A percentile compares a stretch with the other conserved stretches of the same genome.
Evolutionary conservation across 2,797 vertebrate genomes (phyloP).

Genomic region (Pterois miles): DNA sequence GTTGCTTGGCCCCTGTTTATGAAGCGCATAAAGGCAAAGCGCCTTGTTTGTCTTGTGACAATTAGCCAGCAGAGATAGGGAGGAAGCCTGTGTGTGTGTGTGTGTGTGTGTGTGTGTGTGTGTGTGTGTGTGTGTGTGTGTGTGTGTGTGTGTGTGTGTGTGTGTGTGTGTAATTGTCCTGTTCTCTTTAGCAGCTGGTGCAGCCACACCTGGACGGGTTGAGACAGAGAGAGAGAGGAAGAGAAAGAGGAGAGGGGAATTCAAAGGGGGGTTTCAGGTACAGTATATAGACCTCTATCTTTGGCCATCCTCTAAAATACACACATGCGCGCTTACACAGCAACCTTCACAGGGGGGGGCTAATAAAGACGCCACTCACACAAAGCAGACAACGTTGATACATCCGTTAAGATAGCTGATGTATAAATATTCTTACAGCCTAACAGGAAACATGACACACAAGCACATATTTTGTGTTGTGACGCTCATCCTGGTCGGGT

Average conservation of each 20-base stretch:
- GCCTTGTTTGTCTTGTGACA: constrained; percentile 87
- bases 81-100: constrained; percentile 25
- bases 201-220: constrained; percentile 83
- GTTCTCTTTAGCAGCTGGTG: constrained; percentile 83
- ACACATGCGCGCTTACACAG: constrained; percentile 15
- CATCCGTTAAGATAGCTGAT: constrained; percentile 47
- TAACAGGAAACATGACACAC: constrained; percentile 25
- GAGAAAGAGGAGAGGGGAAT: constrained; percentile 10
- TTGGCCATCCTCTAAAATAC: constrained; percentile 7
- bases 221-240: constrained; percentile 48
- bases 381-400: constrained; percentile 38
- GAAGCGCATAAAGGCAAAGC: constrained; percentile 81
- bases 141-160: constrained; percentile 34
- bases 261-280: constrained; percentile 32
- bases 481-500: constrained; percentile 46
- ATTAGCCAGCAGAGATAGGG: constrained; percentile 79
- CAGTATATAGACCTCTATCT: constrained; percentile 10
- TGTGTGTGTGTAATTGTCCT: constrained; percentile 62
- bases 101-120: constrained; percentile 27
- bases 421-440: constrained; percentile 48
- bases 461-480: constrained; percentile 8
- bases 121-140: constrained; percentile 24
- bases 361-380: constrained; percentile 63
- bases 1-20: constrained; percentile 85
- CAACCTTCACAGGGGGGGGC: neutral